Percentiles rank a stretch among this genome's conserved stretches.
These are phyloP conservation scores for Podocnemis expansa DNA, from an alignment of 2,113 vertebrate species.

Conservation along the genomic window DNA sequence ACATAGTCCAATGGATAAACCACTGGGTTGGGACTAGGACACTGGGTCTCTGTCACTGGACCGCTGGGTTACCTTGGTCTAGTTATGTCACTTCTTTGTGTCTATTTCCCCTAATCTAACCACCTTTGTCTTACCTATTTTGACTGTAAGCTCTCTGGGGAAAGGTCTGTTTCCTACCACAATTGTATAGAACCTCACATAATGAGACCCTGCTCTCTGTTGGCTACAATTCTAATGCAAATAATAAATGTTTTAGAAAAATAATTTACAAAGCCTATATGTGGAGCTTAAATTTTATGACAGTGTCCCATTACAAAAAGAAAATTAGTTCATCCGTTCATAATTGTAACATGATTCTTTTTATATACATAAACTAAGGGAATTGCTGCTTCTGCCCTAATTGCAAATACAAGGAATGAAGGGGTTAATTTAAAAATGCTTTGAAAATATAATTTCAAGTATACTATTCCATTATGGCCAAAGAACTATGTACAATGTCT, in stretches of 20 bases:
- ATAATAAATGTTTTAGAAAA: not conserved
- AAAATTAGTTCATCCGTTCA: not conserved
- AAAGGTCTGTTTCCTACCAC: not conserved
- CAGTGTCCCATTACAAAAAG: not conserved
- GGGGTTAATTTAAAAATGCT: not conserved
- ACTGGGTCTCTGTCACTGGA: not conserved
- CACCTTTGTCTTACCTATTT: not conserved
- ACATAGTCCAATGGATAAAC: not conserved
- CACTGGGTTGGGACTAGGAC: not conserved
- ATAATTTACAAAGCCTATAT: not conserved
- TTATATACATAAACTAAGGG: not conserved
- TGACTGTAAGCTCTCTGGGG: not conserved
- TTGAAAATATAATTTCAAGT: not conserved
- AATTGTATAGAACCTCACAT: not conserved
- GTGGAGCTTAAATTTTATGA: not conserved
- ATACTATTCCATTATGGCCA: not conserved
- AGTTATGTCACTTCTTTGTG: not conserved
- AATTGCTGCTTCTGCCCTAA: not conserved
- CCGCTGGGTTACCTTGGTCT: not conserved
- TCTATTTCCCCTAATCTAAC: not conserved
- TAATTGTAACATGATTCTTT: not conserved
- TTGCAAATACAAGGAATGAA: not conserved
- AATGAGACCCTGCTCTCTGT: not conserved
- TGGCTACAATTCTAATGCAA: not conserved
- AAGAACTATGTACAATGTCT: not conserved